These are phyloP conservation scores for Pleuronectes platessa DNA, from an alignment of 2,113 vertebrate species.

Conservation along the genomic window DNA sequence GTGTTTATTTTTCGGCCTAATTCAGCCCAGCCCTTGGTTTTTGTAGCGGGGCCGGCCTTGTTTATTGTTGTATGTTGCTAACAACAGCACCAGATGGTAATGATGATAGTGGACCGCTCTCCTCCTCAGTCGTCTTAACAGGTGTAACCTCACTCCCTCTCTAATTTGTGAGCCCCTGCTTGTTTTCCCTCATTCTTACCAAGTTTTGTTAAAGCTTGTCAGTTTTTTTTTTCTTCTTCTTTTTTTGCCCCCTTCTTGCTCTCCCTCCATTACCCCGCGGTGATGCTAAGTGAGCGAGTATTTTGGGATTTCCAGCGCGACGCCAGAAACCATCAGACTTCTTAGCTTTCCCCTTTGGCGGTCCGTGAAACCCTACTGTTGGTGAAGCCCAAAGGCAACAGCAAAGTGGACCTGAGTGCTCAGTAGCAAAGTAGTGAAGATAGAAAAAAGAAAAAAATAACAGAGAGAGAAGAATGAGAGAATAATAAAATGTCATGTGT, in stretches of 20 bases:
- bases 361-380: conserved; percentile 67
- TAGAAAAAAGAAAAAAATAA: not conserved
- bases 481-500: conserved; percentile 54
- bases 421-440: conserved; percentile 71
- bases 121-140: conserved; percentile 60
- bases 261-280: conserved; percentile 52
- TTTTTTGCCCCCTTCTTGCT: conserved; percentile 11
- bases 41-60: conserved; percentile 48
- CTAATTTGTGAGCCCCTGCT: conserved; percentile 56
- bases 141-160: conserved; percentile 67
- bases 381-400: conserved; percentile 69
- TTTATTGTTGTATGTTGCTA: conserved; percentile 78
- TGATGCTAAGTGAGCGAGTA: conserved; percentile 71
- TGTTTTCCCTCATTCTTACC: conserved; percentile 56
- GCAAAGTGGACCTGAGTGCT: conserved; percentile 61
- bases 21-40: conserved; percentile 63
- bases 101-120: conserved; percentile 55
- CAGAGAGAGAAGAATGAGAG: conserved; percentile 27
- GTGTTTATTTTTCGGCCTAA: conserved; percentile 66
- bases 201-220: conserved; percentile 35
- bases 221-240: conserved; percentile 2
- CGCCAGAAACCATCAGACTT: conserved; percentile 69
- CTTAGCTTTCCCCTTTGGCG: conserved; percentile 68
- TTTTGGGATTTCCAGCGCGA: conserved; percentile 62
- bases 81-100: conserved; percentile 76